These are phyloP conservation scores for Actinia tenebrosa DNA, from an alignment of 64 coral and sea anemone species.

Conservation along the genomic window DNA sequence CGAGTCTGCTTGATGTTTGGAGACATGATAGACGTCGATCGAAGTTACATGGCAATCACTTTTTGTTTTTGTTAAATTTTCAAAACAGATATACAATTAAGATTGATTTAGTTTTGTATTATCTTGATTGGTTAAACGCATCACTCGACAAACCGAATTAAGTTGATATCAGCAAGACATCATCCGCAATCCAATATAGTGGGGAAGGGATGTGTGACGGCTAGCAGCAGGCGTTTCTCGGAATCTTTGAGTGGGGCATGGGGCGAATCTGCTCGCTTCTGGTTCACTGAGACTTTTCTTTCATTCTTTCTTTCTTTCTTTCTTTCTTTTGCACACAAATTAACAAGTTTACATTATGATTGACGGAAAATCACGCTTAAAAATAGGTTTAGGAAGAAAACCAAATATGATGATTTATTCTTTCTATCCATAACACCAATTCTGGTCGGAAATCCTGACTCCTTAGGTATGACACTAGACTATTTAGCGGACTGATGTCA, in stretches of 20 bases:
- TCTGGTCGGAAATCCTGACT: too few relatives aligned
- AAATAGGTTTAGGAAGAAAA: too few relatives aligned
- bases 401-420: too few relatives aligned
- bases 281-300: too few relatives aligned
- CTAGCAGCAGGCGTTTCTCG: not conserved
- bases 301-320: too few relatives aligned
- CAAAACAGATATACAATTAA: not conserved
- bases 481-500: too few relatives aligned
- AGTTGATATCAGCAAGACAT: not conserved
- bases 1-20: not conserved
- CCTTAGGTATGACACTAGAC: too few relatives aligned
- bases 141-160: not conserved
- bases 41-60: not conserved
- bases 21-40: not conserved
- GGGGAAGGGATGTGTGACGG: not conserved
- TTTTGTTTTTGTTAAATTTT: not conserved
- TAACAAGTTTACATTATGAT: too few relatives aligned
- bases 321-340: too few relatives aligned
- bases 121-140: not conserved
- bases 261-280: not conserved
- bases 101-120: not conserved
- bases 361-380: too few relatives aligned
- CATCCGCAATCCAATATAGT: not conserved
- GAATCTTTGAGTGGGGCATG: not conserved
- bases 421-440: too few relatives aligned